Conservation (phyloP, 2,888 invertebrate species). For the Norana najaformis region DNA sequence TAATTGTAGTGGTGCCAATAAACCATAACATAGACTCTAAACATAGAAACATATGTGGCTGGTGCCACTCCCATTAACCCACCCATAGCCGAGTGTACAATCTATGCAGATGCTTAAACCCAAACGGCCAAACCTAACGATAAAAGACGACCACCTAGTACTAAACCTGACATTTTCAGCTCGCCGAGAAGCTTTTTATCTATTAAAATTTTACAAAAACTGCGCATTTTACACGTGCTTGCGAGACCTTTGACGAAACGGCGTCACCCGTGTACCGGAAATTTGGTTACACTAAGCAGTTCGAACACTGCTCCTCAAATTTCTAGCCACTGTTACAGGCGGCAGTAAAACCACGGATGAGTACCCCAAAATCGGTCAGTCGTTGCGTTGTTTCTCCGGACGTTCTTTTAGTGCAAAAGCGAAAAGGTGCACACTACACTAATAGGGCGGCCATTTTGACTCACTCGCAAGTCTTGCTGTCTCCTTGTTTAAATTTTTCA, state of each 20-base stretch:
- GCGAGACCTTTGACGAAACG: neutral
- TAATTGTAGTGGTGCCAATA: neutral
- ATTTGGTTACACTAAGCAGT: neutral
- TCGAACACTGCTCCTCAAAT: neutral
- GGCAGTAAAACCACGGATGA: neutral
- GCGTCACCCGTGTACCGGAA: constrained; percentile 13
- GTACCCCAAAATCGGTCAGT: neutral
- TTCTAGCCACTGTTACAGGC: neutral
- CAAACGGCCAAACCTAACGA: neutral
- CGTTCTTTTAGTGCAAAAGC: neutral
- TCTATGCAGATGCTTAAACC: neutral
- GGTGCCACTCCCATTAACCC: neutral
- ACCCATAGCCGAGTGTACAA: too few relatives aligned
- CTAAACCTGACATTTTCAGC: neutral
- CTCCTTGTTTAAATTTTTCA: constrained; percentile 1
- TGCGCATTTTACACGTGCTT: neutral
- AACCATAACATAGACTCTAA: neutral
- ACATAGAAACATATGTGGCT: neutral
- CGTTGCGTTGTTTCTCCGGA: neutral
- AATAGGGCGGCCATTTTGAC: constrained; percentile 1
- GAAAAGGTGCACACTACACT: neutral
- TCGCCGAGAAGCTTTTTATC: neutral
- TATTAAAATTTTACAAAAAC: neutral
- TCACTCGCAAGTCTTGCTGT: constrained; percentile 13
- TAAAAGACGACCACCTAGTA: neutral